phyloP scores from a whole-genome alignment of 2,797 vertebrate species.

The Anabas testudineus region DNA sequence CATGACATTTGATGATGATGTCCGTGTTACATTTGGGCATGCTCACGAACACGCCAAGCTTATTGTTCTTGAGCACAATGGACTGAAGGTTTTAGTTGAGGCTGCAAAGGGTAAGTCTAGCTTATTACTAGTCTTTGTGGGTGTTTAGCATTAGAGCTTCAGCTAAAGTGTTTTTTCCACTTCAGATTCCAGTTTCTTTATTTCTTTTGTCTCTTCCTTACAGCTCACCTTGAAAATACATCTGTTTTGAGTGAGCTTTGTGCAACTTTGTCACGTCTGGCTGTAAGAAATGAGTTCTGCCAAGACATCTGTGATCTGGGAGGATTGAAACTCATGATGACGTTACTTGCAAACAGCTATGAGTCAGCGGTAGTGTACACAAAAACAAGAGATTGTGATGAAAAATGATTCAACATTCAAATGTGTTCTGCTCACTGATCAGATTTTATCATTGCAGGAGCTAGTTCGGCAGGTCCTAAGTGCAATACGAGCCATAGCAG shows the following conservation, averaged over 20 bases:
- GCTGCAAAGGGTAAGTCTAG: slow-evolving; percentile 89
- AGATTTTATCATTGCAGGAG: slow-evolving; percentile 80
- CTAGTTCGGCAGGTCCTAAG: slow-evolving; percentile 92
- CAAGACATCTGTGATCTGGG: slow-evolving; percentile 96
- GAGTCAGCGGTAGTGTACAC: slow-evolving; percentile 86
- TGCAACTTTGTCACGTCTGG: slow-evolving; percentile 89
- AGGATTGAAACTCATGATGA: slow-evolving; percentile 90
- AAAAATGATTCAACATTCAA: background rate
- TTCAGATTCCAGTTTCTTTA: background rate
- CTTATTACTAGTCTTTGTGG: background rate
- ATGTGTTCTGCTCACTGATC: slow-evolving; percentile 10
- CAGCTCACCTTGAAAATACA: slow-evolving; percentile 86
- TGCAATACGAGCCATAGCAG: slow-evolving; percentile 89
- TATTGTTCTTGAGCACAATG: slow-evolving; percentile 91
- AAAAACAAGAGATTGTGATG: background rate
- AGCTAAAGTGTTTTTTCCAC: background rate
- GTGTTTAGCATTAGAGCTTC: background rate
- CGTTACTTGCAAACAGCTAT: slow-evolving; percentile 88
- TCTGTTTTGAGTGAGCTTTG: slow-evolving; percentile 92
- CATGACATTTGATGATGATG: slow-evolving; percentile 96
- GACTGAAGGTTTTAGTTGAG: slow-evolving; percentile 90
- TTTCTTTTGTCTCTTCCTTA: slow-evolving; percentile 7
- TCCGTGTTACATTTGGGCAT: slow-evolving; percentile 91
- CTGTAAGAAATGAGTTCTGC: slow-evolving; percentile 96
- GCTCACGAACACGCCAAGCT: slow-evolving; percentile 94